Conservation (phyloP, 64 coral and sea anemone genomes). For the Montipora sp. region DNA sequence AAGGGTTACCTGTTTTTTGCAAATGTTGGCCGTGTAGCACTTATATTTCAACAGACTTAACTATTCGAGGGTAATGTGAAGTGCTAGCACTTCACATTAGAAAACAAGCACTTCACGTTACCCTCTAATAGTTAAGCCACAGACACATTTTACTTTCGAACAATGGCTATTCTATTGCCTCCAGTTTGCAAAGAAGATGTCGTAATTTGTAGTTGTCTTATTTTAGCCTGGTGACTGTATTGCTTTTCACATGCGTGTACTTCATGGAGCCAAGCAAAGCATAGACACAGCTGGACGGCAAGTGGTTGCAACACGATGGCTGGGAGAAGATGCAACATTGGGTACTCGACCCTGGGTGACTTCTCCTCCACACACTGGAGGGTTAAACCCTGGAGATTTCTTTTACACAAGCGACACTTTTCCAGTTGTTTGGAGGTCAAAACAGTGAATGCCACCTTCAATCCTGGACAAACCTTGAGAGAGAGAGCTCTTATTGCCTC, state of each 20-base stretch:
- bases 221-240: conserved; percentile 88
- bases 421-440: conserved; percentile 20
- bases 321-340: conserved; percentile 77
- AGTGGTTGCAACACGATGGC: conserved; percentile 82
- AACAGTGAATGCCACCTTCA: background rate
- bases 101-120: too few relatives aligned
- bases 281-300: conserved; percentile 43
- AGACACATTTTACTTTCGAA: too few relatives aligned
- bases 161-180: background rate
- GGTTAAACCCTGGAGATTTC: conserved; percentile 53
- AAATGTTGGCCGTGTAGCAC: too few relatives aligned
- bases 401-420: conserved; percentile 23
- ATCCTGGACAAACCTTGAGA: background rate
- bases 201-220: background rate
- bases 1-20: too few relatives aligned
- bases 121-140: too few relatives aligned
- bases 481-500: background rate
- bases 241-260: conserved; percentile 85
- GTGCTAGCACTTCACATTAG: too few relatives aligned
- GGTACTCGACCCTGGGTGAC: conserved; percentile 68
- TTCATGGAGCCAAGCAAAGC: conserved; percentile 80
- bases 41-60: too few relatives aligned
- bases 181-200: background rate
- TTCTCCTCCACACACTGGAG: conserved; percentile 49
- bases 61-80: too few relatives aligned